Evolutionary conservation across 1,140 invertebrate genomes (phyloP), one percentile per base, ranked within the genome.

Genomic region (Microplitis demolitor): DNA sequence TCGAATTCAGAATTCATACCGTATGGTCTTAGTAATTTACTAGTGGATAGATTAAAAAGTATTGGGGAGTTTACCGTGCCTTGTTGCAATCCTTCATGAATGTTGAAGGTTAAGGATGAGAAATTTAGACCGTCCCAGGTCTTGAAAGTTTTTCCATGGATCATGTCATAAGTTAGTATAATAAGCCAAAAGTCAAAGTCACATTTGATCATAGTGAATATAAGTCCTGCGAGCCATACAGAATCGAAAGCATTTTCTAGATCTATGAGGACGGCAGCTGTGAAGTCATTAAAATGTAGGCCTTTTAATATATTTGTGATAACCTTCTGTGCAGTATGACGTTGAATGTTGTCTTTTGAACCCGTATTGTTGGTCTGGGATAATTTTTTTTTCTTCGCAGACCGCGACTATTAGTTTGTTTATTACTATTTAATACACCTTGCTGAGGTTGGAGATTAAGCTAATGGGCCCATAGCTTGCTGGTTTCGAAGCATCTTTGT

Each of bases 371-470:
- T 50, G 54, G 1, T 71, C 62, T 16, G 56, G 56, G 14, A 60
- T 31, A 16, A 60, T 31, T 9, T 60, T 60, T 9, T 60, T 60
- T 4, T 11, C 24, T 31, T 39, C 45, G 4, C 5, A 9, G 14
- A 54, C 24, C 14, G n/a, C 4, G 0, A 3, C 39, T 0, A 77
- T 54, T 56, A 8, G 13, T 1, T 64, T 45, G 13, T 74, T 73
- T 1, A 80, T 75, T 14, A 74, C 67, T 33, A 50, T 71, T 75
- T 80, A 77, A n/a, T 70, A 76, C 0, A 78, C 9, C 74, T 85
- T 85, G 16, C 74, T 78, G 16, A 68, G 39, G 35, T 37, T 64
- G 5, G 75, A 61, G 2, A 71, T 73, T 24, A 77, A 61, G 66
- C 75, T 78, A 2, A 81, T 80, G 0, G 79, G 77, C 16, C 78